Evolutionary conservation across 2,797 vertebrate genomes (phyloP).

Genomic region (Peromyscus nudipes): DNA sequence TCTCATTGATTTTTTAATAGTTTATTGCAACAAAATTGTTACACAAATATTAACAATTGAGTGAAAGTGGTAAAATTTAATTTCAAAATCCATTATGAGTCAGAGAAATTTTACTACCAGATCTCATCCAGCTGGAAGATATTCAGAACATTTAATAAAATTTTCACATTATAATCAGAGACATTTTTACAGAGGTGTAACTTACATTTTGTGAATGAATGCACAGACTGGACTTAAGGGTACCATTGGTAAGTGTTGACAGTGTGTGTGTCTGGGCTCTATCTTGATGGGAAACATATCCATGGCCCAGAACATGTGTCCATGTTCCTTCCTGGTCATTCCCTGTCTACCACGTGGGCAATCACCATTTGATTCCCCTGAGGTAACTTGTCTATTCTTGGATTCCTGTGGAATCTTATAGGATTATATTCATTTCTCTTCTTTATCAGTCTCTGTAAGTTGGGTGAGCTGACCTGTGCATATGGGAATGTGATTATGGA

Average conservation of each 20-base stretch:
- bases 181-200: not conserved
- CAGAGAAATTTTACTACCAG: conserved; percentile 49
- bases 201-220: conserved; percentile 56
- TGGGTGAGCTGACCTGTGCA: too few species aligned
- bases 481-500: rapidly evolving
- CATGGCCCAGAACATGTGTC: not conserved
- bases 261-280: not conserved
- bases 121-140: conserved; percentile 46
- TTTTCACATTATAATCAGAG: conserved; percentile 62
- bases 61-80: conserved; percentile 42
- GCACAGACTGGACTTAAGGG: not conserved
- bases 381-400: not conserved
- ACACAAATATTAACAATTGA: conserved; percentile 62
- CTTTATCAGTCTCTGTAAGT: not conserved
- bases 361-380: not conserved
- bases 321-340: not conserved
- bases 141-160: conserved; percentile 65
- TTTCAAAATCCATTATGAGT: conserved; percentile 48
- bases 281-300: not conserved
- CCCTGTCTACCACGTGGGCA: rapidly evolving
- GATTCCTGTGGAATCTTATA: not conserved
- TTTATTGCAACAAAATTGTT: conserved; percentile 26
- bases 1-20: conserved; percentile 25
- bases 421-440: not conserved
- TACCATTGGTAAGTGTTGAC: conserved; percentile 11